Evolutionary conservation across 2,888 invertebrate species (phyloP).

Genomic region (Phortica magna): DNA sequence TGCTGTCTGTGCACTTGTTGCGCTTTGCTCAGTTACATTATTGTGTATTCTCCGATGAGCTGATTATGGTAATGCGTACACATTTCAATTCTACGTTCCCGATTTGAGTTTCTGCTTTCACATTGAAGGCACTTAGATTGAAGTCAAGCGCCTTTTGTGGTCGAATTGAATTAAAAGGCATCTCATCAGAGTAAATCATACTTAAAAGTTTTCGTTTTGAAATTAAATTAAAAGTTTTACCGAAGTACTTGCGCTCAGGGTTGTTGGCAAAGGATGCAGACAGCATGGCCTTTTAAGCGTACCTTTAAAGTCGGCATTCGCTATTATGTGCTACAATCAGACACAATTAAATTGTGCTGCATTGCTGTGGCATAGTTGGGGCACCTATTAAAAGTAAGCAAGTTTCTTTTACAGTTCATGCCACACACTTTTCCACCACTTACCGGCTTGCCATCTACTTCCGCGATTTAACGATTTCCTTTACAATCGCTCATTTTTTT

Average conservation of each 20-base stretch:
- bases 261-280: not conserved
- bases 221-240: conserved; percentile 68
- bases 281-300: not conserved
- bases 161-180: conserved; percentile 61
- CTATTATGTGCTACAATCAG: conserved; percentile 58
- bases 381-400: not conserved
- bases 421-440: not conserved
- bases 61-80: conserved; percentile 65
- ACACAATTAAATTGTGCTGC: conserved; percentile 14
- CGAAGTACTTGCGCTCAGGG: not conserved
- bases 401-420: conserved; percentile 35
- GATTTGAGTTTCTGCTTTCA: conserved; percentile 35
- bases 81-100: not conserved
- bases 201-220: conserved; percentile 42
- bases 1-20: conserved; percentile 45
- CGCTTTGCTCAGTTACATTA: conserved; percentile 7
- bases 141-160: conserved; percentile 59
- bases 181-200: conserved; percentile 36
- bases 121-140: conserved; percentile 4
- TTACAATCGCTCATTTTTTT: not conserved
- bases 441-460: not conserved
- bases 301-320: conserved; percentile 21
- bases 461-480: not conserved
- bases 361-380: not conserved
- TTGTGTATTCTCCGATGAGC: conserved; percentile 43